Percentiles rank a stretch among this genome's conserved stretches.
Conservation (phyloP, 2,113 vertebrate genomes). For the Tursiops truncatus region DNA sequence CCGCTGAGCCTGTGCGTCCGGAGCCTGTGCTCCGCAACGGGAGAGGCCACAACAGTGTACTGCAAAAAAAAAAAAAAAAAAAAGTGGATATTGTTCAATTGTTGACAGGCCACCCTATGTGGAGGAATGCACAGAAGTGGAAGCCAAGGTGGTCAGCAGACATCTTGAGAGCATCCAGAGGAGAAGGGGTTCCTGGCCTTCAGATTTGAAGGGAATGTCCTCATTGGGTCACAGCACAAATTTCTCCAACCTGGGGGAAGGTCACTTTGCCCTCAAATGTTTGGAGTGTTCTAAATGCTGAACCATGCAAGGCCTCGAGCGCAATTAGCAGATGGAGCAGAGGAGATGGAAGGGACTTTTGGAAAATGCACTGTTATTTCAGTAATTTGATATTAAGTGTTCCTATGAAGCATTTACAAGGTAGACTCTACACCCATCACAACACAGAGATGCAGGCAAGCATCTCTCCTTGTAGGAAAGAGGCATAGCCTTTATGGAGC, state of each 20-base stretch:
- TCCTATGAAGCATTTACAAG: constrained; percentile 6
- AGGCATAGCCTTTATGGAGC: background rate
- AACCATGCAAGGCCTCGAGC: constrained; percentile 34
- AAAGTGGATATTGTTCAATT: background rate
- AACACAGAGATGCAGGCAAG: background rate
- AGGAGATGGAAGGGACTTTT: background rate
- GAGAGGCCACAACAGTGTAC: no score
- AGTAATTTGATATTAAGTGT: constrained; percentile 44
- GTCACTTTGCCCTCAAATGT: constrained; percentile 58
- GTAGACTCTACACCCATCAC: background rate
- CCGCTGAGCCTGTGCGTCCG: no score
- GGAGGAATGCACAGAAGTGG: background rate
- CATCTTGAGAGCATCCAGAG: background rate
- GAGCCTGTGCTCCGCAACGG: no score
- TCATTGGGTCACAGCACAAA: constrained; percentile 37
- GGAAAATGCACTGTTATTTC: constrained; percentile 15
- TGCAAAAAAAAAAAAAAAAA: no score
- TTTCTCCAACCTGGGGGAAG: constrained; percentile 57
- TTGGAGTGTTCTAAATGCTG: constrained; percentile 39
- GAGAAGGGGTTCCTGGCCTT: background rate
- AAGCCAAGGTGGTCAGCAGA: background rate
- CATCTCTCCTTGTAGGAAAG: background rate
- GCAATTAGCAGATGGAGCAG: constrained; percentile 64
- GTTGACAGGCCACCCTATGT: background rate
- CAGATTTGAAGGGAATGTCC: constrained; percentile 12